Percentiles rank a stretch among this genome's conserved stretches.
Conservation (phyloP, 2,113 vertebrate species). For the Seriola aureovittata region DNA sequence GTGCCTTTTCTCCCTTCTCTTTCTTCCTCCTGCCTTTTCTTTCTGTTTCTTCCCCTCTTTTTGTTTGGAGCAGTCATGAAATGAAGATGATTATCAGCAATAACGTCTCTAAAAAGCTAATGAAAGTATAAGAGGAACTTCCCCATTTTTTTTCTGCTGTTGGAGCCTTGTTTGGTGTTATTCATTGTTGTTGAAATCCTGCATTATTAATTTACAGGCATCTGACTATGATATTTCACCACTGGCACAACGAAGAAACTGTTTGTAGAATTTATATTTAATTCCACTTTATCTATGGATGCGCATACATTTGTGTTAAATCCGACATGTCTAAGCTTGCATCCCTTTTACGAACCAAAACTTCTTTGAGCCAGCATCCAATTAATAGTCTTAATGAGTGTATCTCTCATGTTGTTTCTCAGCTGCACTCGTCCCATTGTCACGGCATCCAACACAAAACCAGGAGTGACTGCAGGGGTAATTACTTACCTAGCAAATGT, state of each 20-base stretch:
- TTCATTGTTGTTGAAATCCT: conserved; percentile 69
- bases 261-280: conserved; percentile 45
- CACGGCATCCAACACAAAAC: conserved; percentile 76
- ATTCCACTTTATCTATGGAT: conserved; percentile 47
- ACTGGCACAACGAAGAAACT: conserved; percentile 4
- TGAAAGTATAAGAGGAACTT: conserved; percentile 91
- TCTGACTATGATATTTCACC: conserved; percentile 26
- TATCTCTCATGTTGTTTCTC: conserved; percentile 80
- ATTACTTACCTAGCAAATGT: conserved; percentile 83
- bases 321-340: conserved; percentile 28
- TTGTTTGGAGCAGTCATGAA: conserved; percentile 94
- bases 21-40: conserved; percentile 85
- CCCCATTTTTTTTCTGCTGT: conserved; percentile 80
- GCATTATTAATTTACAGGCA: conserved; percentile 54
- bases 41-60: conserved; percentile 78
- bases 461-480: conserved; percentile 82
- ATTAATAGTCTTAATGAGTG: conserved; percentile 85
- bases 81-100: conserved; percentile 97
- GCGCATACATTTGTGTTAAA: conserved; percentile 58
- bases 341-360: conserved; percentile 71
- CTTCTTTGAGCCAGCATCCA: conserved; percentile 77
- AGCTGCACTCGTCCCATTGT: conserved; percentile 75
- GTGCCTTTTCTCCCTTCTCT: conserved; percentile 87
- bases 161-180: conserved; percentile 69
- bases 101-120: conserved; percentile 92